Evolutionary conservation across 30 jellyfish, hydroid and myxozoan genomes (phyloP), one percentile per base, ranked within the genome.

Genomic region (Catostylus mosaicus): DNA sequence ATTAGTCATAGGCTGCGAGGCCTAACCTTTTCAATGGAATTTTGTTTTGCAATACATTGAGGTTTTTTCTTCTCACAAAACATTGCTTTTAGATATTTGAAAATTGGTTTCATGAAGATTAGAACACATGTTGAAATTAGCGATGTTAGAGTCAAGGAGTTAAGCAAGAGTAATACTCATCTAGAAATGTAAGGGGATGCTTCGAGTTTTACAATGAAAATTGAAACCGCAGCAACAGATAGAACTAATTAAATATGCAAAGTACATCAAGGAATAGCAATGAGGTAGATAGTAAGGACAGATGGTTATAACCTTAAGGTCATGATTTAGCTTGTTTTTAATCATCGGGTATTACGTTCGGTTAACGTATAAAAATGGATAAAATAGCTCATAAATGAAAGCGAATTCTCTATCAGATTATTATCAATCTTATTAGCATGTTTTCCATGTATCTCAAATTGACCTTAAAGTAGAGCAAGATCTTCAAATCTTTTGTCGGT

Each of bases 71-170:
- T 32, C 47, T 61, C 47, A 50, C 75, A 56, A 52, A 75, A 59
- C 43, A 75, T 75, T 47, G 73, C 54, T 47, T n/a, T 70, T 43
- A 70, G 47, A 72, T 72, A 72, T 46, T 22, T 52, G 86, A 75
- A 56, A 73, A 36, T 75, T 75, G 86, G 86, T 75, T 75, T 75
- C 86, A 51, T 52, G 86, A 59, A 59, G 86, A 75, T 75, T 75
- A 75, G 62, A 48, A 52, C 59, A 32, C 86, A 31, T 75, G 86
- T 75, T 56, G 38, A 72, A 75, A 30, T 54, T 24, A 69, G 62
- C 26, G 86, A 45, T 50, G 64, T 29, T 50, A 56, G 86, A 52
- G 86, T 51, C 86, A 75, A 11, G 75, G 86, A 75, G 86, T 75
- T 75, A 75, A 56, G 86, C 34, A 59, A 38, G 56, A 31, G 64